Conservation (phyloP, 2,797 vertebrate genomes). For the Myotis planiceps region DNA sequence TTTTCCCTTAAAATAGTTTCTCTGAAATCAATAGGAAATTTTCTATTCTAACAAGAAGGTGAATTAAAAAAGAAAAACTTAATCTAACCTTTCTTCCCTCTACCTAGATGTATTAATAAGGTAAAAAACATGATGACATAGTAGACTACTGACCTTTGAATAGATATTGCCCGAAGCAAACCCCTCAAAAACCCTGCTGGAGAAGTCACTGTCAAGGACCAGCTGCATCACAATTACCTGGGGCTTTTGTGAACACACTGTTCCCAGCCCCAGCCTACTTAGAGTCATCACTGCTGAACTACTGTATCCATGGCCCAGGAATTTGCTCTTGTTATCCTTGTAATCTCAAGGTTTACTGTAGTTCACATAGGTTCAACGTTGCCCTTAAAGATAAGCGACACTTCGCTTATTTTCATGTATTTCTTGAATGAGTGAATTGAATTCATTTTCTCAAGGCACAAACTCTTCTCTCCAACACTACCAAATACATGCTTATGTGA, state of each 20-base stretch:
- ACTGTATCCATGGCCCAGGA: not conserved
- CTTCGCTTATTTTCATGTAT: not conserved
- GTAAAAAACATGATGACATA: not conserved
- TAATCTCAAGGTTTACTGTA: conserved; percentile 10
- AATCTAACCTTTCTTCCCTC: not conserved
- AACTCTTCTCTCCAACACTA: not conserved
- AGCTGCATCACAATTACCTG: not conserved
- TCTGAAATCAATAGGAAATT: conserved; percentile 29
- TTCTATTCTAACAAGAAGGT: conserved; percentile 41
- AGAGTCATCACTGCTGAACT: not conserved
- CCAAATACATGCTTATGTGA: not conserved
- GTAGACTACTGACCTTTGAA: not conserved
- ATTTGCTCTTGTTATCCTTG: not conserved
- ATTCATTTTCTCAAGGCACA: not conserved
- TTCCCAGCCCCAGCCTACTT: not conserved
- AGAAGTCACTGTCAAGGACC: not conserved
- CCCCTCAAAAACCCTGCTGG: not conserved
- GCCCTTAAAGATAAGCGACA: not conserved
- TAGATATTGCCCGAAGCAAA: not conserved
- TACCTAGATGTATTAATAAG: not conserved
- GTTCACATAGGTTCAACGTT: not conserved
- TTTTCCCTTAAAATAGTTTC: conserved; percentile 56
- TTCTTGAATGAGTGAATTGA: not conserved
- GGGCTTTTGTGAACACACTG: not conserved
- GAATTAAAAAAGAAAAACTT: conserved; percentile 40